Evolutionary conservation across 2,888 invertebrate species (phyloP).

Genomic region (Panorpa germanica): DNA sequence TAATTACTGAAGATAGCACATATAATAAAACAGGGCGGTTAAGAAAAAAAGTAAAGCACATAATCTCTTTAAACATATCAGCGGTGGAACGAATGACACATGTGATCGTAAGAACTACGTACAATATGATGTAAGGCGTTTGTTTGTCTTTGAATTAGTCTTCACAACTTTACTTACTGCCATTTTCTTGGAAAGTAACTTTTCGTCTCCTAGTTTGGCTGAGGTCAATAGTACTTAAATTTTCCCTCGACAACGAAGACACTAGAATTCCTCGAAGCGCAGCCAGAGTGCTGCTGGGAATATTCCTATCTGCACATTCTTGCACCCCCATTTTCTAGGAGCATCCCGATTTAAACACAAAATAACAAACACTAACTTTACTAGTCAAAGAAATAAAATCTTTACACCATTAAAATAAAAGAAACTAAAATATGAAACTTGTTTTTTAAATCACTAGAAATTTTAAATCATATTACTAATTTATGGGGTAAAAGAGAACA

Average conservation of each 20-base stretch:
- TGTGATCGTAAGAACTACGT: too few relatives aligned
- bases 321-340: slow-evolving; percentile 13
- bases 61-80: too few relatives aligned
- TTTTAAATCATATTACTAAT: too few relatives aligned
- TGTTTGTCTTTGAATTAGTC: too few relatives aligned
- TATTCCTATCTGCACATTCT: slow-evolving; percentile 20
- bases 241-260: slow-evolving; percentile 32
- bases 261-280: slow-evolving; percentile 33
- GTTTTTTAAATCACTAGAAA: too few relatives aligned
- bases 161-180: too few relatives aligned
- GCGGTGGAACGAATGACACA: too few relatives aligned
- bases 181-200: slow-evolving; percentile 21
- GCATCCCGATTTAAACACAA: slow-evolving; percentile 9
- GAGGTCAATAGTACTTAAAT: slow-evolving; percentile 28
- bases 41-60: too few relatives aligned
- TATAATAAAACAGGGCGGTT: too few relatives aligned
- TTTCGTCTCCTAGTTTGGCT: slow-evolving; percentile 18
- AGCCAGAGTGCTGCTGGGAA: slow-evolving; percentile 29
- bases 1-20: too few relatives aligned
- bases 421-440: not conserved
- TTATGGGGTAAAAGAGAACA: too few relatives aligned
- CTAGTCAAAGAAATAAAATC: slow-evolving; percentile 4
- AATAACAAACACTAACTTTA: slow-evolving; percentile 7
- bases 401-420: slow-evolving; percentile 3
- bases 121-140: too few relatives aligned